Evolutionary conservation across 2,888 invertebrate species (phyloP), one percentile per base, ranked within the genome.

Genomic region (Temnothorax ravouxi): DNA sequence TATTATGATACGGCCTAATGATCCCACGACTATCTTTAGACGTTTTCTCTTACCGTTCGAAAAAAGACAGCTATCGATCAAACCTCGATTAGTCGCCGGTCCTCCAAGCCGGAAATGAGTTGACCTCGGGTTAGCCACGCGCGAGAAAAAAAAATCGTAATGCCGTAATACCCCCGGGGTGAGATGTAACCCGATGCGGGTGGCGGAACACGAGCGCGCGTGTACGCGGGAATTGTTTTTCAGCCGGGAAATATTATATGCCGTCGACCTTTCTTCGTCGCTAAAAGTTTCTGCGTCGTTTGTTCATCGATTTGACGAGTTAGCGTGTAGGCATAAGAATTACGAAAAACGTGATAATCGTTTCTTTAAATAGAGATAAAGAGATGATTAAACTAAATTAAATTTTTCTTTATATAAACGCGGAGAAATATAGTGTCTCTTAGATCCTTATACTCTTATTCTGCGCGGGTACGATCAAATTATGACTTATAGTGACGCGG

Each of bases 11-110:
- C 18, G 79, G 71, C 6, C 3, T n/a, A 71, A 34, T 79, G 25
- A 50, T 80, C 83, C 69, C 83, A 83, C 83, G 83, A 79, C 77
- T 84, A 81, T 84, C 81, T 83, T 25, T 59, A 29, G n/a, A 54
- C 38, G 62, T 81, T 74, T 59, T 80, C 25, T 34, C 15, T 83
- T 67, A n/a, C 25, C 50, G 9, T 29, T 80, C 21, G 29, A 52
- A 75, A 62, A 89, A 88, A 90, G 88, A 77, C n/a, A 67, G 62
- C 89, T 87, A 92, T 92, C 92, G 86, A 92, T 92, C 92, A 92
- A 90, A 86, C 86, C 62, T 85, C 59, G 50, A 84, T 83, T 71
- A 71, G 72, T 86, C 71, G 72, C 85, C 71, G 85, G 69, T 83
- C 76, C 75, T 85, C 72, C 84, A 87, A 84, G n/a, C 74, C 88